These are phyloP conservation scores for Ormyrus pomaceus DNA, from an alignment of 2,888 invertebrate species.

Conservation along the genomic window DNA sequence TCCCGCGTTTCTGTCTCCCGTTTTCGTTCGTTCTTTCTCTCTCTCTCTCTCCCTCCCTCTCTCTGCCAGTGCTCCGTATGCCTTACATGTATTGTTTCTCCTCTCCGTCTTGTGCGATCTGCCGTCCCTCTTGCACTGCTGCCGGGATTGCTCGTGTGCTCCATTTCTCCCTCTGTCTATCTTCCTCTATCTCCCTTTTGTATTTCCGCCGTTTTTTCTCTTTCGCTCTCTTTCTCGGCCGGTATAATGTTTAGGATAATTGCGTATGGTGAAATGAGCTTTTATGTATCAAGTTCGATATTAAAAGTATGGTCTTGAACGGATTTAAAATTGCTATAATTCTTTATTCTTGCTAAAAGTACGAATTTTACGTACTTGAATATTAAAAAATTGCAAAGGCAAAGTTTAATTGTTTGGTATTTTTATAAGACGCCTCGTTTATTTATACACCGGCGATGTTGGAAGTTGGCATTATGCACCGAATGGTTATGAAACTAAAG, in stretches of 20 bases:
- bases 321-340: no score
- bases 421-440: no score
- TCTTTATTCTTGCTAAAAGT: no score
- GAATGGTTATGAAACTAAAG: constrained; percentile 22
- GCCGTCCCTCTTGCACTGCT: neutral
- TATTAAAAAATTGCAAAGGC: no score
- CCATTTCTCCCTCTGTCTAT: neutral
- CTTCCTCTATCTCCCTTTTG: neutral
- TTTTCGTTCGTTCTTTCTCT: constrained; percentile 16
- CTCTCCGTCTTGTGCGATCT: constrained; percentile 48
- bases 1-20: neutral
- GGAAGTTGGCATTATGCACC: neutral
- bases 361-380: no score
- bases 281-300: no score
- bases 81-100: constrained; percentile 20
- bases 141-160: neutral
- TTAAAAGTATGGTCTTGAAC: no score
- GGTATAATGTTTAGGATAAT: constrained; percentile 19
- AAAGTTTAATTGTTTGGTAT: no score
- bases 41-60: constrained; percentile 6
- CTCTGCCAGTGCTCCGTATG: constrained; percentile 10
- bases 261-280: neutral
- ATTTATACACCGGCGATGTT: no score
- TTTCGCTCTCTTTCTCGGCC: neutral
- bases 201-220: neutral